Evolutionary conservation across 2,888 invertebrate genomes (phyloP).

Genomic region (Drosophila neotestacea): DNA sequence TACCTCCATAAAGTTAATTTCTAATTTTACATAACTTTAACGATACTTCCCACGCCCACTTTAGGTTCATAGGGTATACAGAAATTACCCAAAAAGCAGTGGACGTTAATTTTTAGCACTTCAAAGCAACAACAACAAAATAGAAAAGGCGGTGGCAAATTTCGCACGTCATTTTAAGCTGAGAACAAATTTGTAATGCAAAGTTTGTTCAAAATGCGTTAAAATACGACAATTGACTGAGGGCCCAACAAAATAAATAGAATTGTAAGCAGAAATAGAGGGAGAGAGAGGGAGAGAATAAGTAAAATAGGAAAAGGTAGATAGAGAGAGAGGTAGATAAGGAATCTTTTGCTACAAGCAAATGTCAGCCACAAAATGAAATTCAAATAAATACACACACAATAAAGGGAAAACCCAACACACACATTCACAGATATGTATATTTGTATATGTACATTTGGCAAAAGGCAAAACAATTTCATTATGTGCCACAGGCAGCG

Average conservation of each 20-base stretch:
- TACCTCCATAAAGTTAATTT: background rate
- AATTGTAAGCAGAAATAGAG: constrained; percentile 19
- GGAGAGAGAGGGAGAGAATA: background rate
- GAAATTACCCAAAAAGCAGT: constrained; percentile 29
- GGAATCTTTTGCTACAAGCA: constrained; percentile 23
- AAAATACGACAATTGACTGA: constrained; percentile 39
- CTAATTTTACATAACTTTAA: background rate
- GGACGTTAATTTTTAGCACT: constrained; percentile 67
- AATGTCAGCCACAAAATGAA: constrained; percentile 72
- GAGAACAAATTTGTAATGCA: constrained; percentile 66
- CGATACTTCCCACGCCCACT: background rate
- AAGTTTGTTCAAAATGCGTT: constrained; percentile 65
- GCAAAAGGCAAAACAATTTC: constrained; percentile 70
- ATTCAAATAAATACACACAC: constrained; percentile 63
- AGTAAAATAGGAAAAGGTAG: background rate
- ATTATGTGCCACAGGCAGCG: constrained; percentile 45
- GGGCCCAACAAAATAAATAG: constrained; percentile 37
- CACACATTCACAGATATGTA: background rate
- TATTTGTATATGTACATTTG: constrained; percentile 43
- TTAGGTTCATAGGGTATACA: constrained; percentile 17
- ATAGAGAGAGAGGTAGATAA: background rate
- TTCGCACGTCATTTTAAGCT: constrained; percentile 67
- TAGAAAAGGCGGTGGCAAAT: constrained; percentile 33
- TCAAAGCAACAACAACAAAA: constrained; percentile 33
- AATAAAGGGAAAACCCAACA: background rate